Percentiles rank a stretch among this genome's conserved stretches.
These are phyloP conservation scores for Pandemis heparana DNA, from an alignment of 2,888 invertebrate species.

Conservation along the genomic window DNA sequence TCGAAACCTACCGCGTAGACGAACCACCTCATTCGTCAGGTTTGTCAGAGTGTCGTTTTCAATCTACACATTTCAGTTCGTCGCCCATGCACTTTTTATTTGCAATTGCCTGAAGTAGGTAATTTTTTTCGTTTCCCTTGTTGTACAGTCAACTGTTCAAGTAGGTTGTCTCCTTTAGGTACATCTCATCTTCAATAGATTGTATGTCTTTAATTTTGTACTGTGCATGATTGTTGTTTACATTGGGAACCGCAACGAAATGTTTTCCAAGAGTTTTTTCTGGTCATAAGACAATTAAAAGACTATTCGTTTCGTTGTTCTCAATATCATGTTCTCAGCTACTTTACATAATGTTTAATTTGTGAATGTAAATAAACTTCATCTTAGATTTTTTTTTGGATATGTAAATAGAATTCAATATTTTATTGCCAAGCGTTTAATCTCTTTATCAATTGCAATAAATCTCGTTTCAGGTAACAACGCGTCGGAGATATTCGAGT, in stretches of 20 bases:
- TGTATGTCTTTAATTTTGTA: slow-evolving; percentile 17
- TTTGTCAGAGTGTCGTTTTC: slow-evolving; percentile 81
- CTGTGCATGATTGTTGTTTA: slow-evolving; percentile 39
- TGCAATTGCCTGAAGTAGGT: slow-evolving; percentile 60
- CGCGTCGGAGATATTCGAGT: slow-evolving; percentile 82
- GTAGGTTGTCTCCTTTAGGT: slow-evolving; percentile 33
- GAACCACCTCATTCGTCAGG: slow-evolving; percentile 84
- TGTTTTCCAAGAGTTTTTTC: background rate
- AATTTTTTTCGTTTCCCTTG: slow-evolving; percentile 49
- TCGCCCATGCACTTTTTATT: slow-evolving; percentile 78
- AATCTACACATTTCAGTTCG: slow-evolving; percentile 65
- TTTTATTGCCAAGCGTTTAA: background rate
- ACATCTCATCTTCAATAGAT: slow-evolving; percentile 6
- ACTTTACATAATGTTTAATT: slow-evolving; percentile 17
- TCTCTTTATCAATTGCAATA: slow-evolving; percentile 14
- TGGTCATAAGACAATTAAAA: background rate
- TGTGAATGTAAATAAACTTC: slow-evolving; percentile 15
- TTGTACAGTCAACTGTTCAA: slow-evolving; percentile 54
- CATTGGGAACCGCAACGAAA: slow-evolving; percentile 13
- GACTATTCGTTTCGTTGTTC: slow-evolving; percentile 16
- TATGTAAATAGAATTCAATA: slow-evolving; percentile 14
- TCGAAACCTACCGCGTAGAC: slow-evolving; percentile 82
- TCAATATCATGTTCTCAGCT: background rate
- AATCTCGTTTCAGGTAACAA: slow-evolving; percentile 71
- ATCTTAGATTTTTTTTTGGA: slow-evolving; percentile 16